Evolutionary conservation across 2,113 vertebrate genomes (phyloP).

Genomic region (Planiliza haematocheilus): DNA sequence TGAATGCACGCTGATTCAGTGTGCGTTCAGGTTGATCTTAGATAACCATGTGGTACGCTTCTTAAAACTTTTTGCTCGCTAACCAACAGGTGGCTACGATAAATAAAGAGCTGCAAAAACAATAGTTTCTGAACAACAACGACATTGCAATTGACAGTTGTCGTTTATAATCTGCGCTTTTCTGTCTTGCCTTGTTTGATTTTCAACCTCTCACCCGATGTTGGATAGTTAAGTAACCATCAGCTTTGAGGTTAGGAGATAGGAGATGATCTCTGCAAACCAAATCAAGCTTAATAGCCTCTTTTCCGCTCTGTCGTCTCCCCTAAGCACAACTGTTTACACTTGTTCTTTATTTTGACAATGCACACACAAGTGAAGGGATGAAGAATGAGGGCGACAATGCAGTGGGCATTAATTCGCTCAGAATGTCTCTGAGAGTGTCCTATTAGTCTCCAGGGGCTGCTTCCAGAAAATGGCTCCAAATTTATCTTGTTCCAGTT

Average conservation of each 20-base stretch:
- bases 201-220: too few relatives aligned
- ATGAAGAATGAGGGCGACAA: slow-evolving; percentile 34
- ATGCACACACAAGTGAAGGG: slow-evolving; percentile 23
- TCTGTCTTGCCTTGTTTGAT: too few relatives aligned
- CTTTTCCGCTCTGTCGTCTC: slow-evolving; percentile 47
- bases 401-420: slow-evolving; percentile 59
- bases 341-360: slow-evolving; percentile 39
- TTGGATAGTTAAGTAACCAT: too few relatives aligned
- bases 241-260: slow-evolving; percentile 31
- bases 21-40: slow-evolving; percentile 16
- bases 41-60: slow-evolving; percentile 2
- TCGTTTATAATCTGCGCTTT: too few relatives aligned
- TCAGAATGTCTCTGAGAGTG: slow-evolving; percentile 54
- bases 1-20: slow-evolving; percentile 22
- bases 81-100: slow-evolving; percentile 13
- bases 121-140: too few relatives aligned
- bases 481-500: slow-evolving; percentile 54
- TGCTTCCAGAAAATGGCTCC: slow-evolving; percentile 54
- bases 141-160: too few relatives aligned
- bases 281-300: slow-evolving; percentile 51
- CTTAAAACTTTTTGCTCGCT: slow-evolving; percentile 2
- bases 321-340: slow-evolving; percentile 45
- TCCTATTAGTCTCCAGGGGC: slow-evolving; percentile 62
- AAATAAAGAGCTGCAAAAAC: too few relatives aligned
- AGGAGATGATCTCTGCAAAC: slow-evolving; percentile 57